Evolutionary conservation across 2,113 vertebrate species (phyloP).

Genomic region (Hyperopisus bebe): DNA sequence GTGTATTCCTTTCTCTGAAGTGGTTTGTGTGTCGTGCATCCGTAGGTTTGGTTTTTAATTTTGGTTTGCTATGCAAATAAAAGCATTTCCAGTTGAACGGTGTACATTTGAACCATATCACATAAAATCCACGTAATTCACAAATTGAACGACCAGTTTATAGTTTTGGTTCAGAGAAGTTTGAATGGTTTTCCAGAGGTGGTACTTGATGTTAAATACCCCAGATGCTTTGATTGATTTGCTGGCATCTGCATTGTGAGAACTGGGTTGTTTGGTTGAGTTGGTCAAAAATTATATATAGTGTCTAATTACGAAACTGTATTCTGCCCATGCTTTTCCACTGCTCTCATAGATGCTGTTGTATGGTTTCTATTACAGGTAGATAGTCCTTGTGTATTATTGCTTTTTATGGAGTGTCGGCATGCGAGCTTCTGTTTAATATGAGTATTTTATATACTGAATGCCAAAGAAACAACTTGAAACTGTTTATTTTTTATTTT

Average conservation of each 20-base stretch:
- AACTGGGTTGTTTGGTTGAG: not conserved
- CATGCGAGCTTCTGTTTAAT: not conserved
- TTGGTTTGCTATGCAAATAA: not conserved
- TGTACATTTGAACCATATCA: not conserved
- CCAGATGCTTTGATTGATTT: not conserved
- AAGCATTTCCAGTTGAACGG: not conserved
- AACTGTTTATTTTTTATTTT: not conserved
- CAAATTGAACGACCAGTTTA: not conserved
- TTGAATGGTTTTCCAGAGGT: not conserved
- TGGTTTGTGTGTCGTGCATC: not conserved
- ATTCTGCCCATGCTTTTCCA: not conserved
- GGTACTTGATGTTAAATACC: not conserved
- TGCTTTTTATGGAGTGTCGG: not conserved
- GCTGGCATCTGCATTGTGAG: not conserved
- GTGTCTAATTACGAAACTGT: not conserved
- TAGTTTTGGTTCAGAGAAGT: not conserved
- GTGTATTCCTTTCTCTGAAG: not conserved
- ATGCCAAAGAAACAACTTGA: not conserved
- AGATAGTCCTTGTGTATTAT: not conserved
- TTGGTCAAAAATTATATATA: not conserved
- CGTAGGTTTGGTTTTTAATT: not conserved
- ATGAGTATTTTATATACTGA: not conserved
- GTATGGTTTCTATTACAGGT: not conserved
- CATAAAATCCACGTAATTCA: not conserved
- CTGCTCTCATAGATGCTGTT: not conserved